phyloP scores from a whole-genome alignment of 2,888 invertebrate genomes.

The Cremastobaeus sp. region DNA sequence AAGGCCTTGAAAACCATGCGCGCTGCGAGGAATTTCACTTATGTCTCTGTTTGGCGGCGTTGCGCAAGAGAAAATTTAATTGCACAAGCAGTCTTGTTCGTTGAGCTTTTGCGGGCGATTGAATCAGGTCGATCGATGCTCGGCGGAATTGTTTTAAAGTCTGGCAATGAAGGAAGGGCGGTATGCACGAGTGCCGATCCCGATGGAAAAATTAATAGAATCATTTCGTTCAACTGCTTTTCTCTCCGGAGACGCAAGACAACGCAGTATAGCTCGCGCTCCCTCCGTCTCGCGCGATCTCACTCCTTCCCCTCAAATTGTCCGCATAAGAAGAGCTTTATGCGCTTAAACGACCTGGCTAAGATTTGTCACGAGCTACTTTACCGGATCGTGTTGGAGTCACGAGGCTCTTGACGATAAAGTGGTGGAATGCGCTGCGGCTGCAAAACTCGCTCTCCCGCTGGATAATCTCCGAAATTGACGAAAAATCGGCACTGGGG shows the following conservation, averaged over 20 bases:
- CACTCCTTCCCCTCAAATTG: neutral
- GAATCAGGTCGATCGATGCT: neutral
- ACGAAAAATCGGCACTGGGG: slow-evolving; percentile 19
- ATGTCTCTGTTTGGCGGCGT: slow-evolving; percentile 15
- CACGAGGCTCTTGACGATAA: slow-evolving; percentile 51
- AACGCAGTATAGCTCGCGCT: too few relatives aligned
- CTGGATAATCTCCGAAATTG: slow-evolving; percentile 26
- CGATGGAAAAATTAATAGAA: slow-evolving; percentile 78
- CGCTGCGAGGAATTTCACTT: slow-evolving; percentile 43
- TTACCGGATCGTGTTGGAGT: slow-evolving; percentile 55
- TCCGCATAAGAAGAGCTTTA: slow-evolving; percentile 69
- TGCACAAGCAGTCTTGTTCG: slow-evolving; percentile 12
- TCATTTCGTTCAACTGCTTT: slow-evolving; percentile 73
- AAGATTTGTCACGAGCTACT: slow-evolving; percentile 71
- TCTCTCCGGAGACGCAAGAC: slow-evolving; percentile 51
- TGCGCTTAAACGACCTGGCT: slow-evolving; percentile 68
- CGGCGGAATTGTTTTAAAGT: slow-evolving; percentile 16
- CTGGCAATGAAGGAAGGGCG: slow-evolving; percentile 67
- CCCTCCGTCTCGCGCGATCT: slow-evolving; percentile 49
- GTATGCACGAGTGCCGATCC: slow-evolving; percentile 76
- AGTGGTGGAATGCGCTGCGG: slow-evolving; percentile 45
- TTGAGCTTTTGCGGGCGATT: slow-evolving; percentile 1
- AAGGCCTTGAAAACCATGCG: slow-evolving; percentile 49
- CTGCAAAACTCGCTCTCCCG: slow-evolving; percentile 30
- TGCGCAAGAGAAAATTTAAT: slow-evolving; percentile 33